Base-by-base conservation (phyloP, 2,888 invertebrate species). In the Elmis aenea region DNA sequence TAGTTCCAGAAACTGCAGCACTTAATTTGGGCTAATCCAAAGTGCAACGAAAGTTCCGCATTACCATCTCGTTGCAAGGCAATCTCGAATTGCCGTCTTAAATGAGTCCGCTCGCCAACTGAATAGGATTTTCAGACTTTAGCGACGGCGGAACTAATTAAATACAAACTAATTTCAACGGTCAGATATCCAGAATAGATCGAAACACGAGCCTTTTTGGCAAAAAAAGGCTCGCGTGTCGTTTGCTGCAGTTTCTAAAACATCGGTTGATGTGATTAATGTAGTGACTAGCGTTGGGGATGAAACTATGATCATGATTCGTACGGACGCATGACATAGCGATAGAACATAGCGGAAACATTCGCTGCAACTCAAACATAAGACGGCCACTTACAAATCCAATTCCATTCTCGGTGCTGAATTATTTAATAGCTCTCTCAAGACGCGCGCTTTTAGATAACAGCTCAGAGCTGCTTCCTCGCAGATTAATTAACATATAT, bases 321-420 rank as follows among this genome's bases (percentile, higher is more conserved):
- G 45, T 48, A 49, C 45, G 38, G 42, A 42, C 54, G 57, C 50
- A 57, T 55, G 55, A 47, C 46, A 46, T 55, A 58, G 60, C 59
- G 55, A 58, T 50, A 62, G 59, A 57, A 54, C 49, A 54, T 54
- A 58, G 57, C 57, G 48, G 52, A 47, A 44, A 63, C 64, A 65
- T 65, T 62, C 65, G 59, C 57, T 54, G 64, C 64, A 63, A 63
- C 54, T 51, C 43, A 61, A 62, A 76, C 69, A 71, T 73, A 73
- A 72, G 72, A 67, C 69, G 71, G 70, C 54, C 57, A 48, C 53
- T 72, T 71, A 74, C 74, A 73, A 72, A 73, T 72, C 72, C 20
- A 32, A 36, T 22, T 30, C n/a, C n/a, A n/a, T n/a, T n/a, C n/a
- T n/a, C n/a, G n/a, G n/a, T n/a, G n/a, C n/a, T n/a, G n/a, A n/a